phyloP scores from a whole-genome alignment of 53 echinoderm and acorn worm genomes.

The Holothuria scabra region DNA sequence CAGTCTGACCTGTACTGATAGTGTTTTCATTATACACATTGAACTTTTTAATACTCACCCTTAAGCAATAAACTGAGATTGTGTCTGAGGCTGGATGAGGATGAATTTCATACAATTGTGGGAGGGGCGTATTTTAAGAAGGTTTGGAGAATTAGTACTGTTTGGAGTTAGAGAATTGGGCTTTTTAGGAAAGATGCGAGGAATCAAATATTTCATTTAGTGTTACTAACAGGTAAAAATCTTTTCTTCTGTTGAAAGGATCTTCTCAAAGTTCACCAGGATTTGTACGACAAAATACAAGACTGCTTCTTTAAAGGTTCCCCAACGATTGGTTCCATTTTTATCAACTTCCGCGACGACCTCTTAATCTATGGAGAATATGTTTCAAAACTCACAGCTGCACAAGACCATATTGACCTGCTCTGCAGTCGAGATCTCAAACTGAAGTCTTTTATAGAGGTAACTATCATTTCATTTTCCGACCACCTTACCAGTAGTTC shows the following conservation, averaged over 20 bases:
- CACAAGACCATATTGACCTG: constrained; percentile 87
- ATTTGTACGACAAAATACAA: constrained; percentile 46
- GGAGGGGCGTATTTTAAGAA: too few species aligned
- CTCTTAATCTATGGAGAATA: constrained; percentile 90
- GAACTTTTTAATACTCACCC: too few species aligned
- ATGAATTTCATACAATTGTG: too few species aligned
- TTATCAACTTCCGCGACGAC: constrained; percentile 80
- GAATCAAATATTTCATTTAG: too few species aligned
- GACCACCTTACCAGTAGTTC: too few species aligned
- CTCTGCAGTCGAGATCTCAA: constrained; percentile 46
- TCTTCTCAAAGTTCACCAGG: constrained; percentile 59
- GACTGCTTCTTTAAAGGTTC: constrained; percentile 50
- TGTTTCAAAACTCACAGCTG: constrained; percentile 76
- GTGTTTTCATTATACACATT: too few species aligned
- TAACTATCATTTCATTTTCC: not conserved
- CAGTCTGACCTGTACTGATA: too few species aligned
- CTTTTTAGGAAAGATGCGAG: too few species aligned
- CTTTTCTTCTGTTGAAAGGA: constrained; percentile 51
- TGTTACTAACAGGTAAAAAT: not conserved
- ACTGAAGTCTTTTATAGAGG: constrained; percentile 24
- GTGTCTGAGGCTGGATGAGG: too few species aligned
- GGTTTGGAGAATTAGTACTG: too few species aligned
- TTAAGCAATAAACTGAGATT: too few species aligned
- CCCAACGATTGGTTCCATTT: constrained; percentile 80
- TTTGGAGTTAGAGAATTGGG: too few species aligned